Evolutionary conservation across 2,888 invertebrate species (phyloP), one percentile per base, ranked within the genome.

Genomic region (Arrhopalites spinosus): DNA sequence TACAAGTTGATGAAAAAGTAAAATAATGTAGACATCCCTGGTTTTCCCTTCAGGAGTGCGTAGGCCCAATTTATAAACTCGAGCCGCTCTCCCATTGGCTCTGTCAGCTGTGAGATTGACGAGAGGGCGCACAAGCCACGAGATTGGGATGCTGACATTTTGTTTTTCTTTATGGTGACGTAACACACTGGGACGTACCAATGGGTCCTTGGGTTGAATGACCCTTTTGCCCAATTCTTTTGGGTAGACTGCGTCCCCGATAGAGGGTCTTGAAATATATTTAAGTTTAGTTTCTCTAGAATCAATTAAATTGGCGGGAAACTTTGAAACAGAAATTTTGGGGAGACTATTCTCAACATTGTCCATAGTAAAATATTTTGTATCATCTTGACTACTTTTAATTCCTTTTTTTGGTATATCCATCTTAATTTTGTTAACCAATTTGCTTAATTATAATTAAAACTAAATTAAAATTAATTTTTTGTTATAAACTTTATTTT

Each of bases 311-410:
- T n/a, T n/a, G n/a, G n/a, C n/a, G n/a, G n/a, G 45, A 15, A 45
- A 11, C 45, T 45, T 45, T 45, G n/a, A n/a, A n/a, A 30, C 63
- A 20, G 66, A 43, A 43, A 66, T 66, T 66, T 27, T 27, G n/a
- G 56, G 36, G 20, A 70, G 30, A 36, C 70, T 36, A 20, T 70
- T 56, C n/a, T 70, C 70, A n/a, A 70, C 70, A 30, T 70, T 30
- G 20, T 53, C 17, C 8, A 36, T 30, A 8, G 70, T 70, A 23
- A 30, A 70, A 20, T 70, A 69, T 36, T n/a, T n/a, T n/a, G n/a
- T n/a, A n/a, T n/a, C n/a, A n/a, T n/a, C n/a, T n/a, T n/a, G n/a
- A n/a, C n/a, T n/a, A n/a, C n/a, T n/a, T n/a, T n/a, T n/a, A n/a
- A n/a, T n/a, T n/a, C n/a, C n/a, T n/a, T n/a, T n/a, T n/a, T n/a